These are phyloP conservation scores for Epinotia nisella DNA, from an alignment of 2,888 invertebrate species.

Conservation along the genomic window DNA sequence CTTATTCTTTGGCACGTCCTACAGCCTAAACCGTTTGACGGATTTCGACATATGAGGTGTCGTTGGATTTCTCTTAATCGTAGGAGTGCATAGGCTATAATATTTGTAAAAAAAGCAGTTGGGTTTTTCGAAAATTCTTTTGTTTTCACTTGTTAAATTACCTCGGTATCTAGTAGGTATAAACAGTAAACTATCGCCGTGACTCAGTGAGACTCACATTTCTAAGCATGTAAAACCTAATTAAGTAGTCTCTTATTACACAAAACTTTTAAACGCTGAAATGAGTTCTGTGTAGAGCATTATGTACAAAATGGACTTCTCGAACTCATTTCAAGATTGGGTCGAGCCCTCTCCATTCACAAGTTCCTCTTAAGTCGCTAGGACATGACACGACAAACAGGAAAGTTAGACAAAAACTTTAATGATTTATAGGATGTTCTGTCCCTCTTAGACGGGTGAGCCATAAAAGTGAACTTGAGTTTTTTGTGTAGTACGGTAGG, in stretches of 20 bases:
- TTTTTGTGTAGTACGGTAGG: background rate
- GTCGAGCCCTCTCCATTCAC: slow-evolving; percentile 34
- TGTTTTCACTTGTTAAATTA: no score
- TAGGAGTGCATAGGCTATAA: no score
- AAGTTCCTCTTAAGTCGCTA: slow-evolving; percentile 32
- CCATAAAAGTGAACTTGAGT: slow-evolving; percentile 5
- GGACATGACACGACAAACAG: slow-evolving; percentile 36
- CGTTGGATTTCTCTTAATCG: no score
- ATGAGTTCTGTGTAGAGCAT: slow-evolving; percentile 24
- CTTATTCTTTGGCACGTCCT: no score
- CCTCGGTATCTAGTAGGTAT: background rate
- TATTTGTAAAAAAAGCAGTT: no score
- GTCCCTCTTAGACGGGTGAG: slow-evolving; percentile 2
- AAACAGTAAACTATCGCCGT: background rate
- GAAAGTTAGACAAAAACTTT: slow-evolving; percentile 31
- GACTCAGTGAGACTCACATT: background rate
- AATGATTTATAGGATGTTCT: slow-evolving; percentile 31
- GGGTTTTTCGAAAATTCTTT: no score
- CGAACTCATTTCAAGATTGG: slow-evolving; percentile 40
- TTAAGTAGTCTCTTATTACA: slow-evolving; percentile 2
- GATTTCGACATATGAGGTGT: no score
- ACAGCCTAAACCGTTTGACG: no score
- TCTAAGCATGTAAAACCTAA: slow-evolving; percentile 13
- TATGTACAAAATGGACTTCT: slow-evolving; percentile 29
- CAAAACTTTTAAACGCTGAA: slow-evolving; percentile 17